These are phyloP conservation scores for Glossophaga mutica DNA, from an alignment of 2,797 vertebrate genomes.

Conservation along the genomic window DNA sequence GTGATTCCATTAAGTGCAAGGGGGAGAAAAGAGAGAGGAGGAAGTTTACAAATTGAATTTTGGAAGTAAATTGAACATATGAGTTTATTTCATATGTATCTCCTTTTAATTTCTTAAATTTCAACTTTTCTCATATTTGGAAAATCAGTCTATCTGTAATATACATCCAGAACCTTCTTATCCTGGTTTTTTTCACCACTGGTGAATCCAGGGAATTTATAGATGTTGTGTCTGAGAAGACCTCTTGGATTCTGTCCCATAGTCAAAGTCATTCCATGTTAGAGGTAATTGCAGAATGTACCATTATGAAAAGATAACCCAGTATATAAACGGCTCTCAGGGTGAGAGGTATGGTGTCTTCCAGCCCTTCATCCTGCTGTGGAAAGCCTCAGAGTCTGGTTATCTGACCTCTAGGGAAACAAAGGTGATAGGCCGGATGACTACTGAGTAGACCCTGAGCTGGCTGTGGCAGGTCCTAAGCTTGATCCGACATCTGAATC, in stretches of 20 bases:
- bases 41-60: neutral
- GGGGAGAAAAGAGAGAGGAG: neutral
- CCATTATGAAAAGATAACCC: neutral
- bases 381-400: neutral
- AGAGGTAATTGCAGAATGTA: neutral
- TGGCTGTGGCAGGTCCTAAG: neutral
- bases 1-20: neutral
- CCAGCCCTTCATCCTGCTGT: neutral
- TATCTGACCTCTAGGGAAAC: neutral
- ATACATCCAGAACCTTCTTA: slow-evolving; percentile 8
- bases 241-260: neutral
- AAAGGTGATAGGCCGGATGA: neutral
- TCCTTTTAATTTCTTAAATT: slow-evolving; percentile 33
- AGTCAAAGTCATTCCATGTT: neutral
- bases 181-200: neutral
- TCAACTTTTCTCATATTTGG: neutral
- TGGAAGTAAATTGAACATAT: neutral
- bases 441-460: neutral
- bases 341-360: neutral
- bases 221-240: neutral
- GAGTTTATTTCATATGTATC: neutral
- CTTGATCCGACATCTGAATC: neutral
- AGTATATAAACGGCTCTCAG: neutral
- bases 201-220: neutral
- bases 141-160: slow-evolving; percentile 25